Evolutionary conservation across 2,113 vertebrate genomes (phyloP).

Genomic region (Myxocyprinus asiaticus): DNA sequence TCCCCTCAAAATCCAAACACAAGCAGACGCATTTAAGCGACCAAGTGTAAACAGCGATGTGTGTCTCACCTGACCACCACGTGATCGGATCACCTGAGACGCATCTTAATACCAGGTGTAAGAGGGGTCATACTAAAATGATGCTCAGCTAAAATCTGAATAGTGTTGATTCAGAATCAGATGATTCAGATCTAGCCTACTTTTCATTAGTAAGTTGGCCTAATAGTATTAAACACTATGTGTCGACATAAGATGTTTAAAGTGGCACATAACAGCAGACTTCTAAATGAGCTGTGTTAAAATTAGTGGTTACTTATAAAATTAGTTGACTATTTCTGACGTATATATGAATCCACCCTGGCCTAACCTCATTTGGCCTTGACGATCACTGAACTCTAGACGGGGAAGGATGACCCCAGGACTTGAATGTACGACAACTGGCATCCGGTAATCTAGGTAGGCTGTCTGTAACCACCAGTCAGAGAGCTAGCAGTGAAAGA

Average conservation of each 20-base stretch:
- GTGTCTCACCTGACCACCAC: too few relatives aligned
- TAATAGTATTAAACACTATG: too few relatives aligned
- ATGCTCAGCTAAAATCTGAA: too few relatives aligned
- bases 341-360: neutral
- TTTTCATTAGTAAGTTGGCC: too few relatives aligned
- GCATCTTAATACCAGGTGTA: too few relatives aligned
- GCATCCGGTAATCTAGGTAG: constrained; percentile 90
- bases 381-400: constrained; percentile 86
- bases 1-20: too few relatives aligned
- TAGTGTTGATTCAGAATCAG: too few relatives aligned
- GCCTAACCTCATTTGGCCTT: constrained; percentile 91
- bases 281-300: neutral
- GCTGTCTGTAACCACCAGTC: constrained; percentile 96
- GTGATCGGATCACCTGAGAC: too few relatives aligned
- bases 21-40: too few relatives aligned
- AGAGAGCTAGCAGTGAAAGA: constrained; percentile 77
- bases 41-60: too few relatives aligned
- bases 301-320: neutral
- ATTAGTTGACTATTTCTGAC: neutral
- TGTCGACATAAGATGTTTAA: neutral
- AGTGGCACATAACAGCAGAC: neutral
- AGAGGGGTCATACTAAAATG: too few relatives aligned
- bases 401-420: constrained; percentile 88
- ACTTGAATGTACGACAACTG: constrained; percentile 91
- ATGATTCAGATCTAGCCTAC: too few relatives aligned